Percentiles rank a stretch among this genome's conserved stretches.
Evolutionary conservation across 2,888 invertebrate genomes (phyloP).

Genomic region (Allygus modestus): DNA sequence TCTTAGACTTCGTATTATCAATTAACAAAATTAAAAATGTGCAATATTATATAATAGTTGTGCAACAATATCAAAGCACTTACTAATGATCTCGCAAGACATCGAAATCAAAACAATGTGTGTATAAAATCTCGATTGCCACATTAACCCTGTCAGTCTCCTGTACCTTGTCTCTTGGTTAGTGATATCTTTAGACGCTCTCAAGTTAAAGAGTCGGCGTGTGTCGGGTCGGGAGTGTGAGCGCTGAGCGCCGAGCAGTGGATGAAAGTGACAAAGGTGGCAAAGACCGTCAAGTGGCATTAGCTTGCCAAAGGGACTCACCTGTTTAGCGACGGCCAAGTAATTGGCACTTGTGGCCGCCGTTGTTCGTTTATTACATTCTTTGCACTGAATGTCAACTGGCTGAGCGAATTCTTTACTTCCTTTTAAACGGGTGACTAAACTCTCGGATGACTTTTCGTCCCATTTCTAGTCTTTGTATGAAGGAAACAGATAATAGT

Average conservation of each 20-base stretch:
- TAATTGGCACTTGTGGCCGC: slow-evolving; percentile 44
- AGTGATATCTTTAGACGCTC: neutral
- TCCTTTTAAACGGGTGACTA: neutral
- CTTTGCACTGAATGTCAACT: slow-evolving; percentile 16
- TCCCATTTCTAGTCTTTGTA: no score
- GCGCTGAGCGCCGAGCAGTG: neutral
- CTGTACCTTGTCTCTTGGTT: no score
- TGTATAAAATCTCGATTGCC: no score
- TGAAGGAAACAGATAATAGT: no score
- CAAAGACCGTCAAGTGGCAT: slow-evolving; percentile 37
- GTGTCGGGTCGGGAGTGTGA: neutral
- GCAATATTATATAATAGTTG: no score
- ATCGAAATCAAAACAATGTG: no score
- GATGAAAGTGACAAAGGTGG: slow-evolving; percentile 42
- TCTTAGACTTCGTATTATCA: no score
- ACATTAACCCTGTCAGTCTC: no score
- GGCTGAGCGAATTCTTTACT: neutral
- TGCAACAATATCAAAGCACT: no score
- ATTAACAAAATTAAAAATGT: no score
- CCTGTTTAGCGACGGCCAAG: slow-evolving; percentile 12
- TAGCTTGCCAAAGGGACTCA: slow-evolving; percentile 39
- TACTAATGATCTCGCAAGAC: no score
- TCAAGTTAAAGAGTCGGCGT: neutral
- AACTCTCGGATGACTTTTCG: no score
- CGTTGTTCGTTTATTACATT: slow-evolving; percentile 32